phyloP scores from a whole-genome alignment of 2,888 invertebrate species.

The Philereme vetulata region DNA sequence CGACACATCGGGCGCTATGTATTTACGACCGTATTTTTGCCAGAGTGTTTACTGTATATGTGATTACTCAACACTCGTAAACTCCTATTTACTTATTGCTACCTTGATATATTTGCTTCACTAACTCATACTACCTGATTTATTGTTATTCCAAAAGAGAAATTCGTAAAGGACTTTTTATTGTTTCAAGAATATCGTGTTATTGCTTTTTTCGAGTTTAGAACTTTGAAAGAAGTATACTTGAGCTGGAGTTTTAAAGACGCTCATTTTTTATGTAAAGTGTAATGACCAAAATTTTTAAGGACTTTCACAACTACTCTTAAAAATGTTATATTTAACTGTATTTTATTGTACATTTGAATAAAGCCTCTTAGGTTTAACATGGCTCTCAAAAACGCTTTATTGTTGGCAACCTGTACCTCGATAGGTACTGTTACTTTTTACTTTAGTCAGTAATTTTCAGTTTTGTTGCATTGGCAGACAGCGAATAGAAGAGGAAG shows the following conservation, averaged over 20 bases:
- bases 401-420: too few species aligned
- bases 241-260: slow-evolving; percentile 17
- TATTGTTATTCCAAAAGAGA: slow-evolving; percentile 19
- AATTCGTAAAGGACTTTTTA: slow-evolving; percentile 21
- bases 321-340: neutral
- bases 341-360: too few species aligned
- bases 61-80: slow-evolving; percentile 60
- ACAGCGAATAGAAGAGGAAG: too few species aligned
- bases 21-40: slow-evolving; percentile 60
- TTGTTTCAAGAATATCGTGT: slow-evolving; percentile 23
- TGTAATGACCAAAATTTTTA: slow-evolving; percentile 21
- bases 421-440: too few species aligned
- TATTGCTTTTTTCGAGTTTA: slow-evolving; percentile 22
- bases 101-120: slow-evolving; percentile 37
- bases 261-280: slow-evolving; percentile 17
- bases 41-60: slow-evolving; percentile 53
- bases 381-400: too few species aligned
- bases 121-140: slow-evolving; percentile 24
- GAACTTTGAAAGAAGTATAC: slow-evolving; percentile 22
- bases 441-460: too few species aligned
- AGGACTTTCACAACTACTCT: slow-evolving; percentile 9
- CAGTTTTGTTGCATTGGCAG: too few species aligned
- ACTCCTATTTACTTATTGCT: slow-evolving; percentile 48
- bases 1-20: slow-evolving; percentile 53
- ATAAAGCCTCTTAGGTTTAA: too few species aligned